Evolutionary conservation across 2,888 invertebrate species (phyloP), one percentile per base, ranked within the genome.

Genomic region (Habroteleia sp.): DNA sequence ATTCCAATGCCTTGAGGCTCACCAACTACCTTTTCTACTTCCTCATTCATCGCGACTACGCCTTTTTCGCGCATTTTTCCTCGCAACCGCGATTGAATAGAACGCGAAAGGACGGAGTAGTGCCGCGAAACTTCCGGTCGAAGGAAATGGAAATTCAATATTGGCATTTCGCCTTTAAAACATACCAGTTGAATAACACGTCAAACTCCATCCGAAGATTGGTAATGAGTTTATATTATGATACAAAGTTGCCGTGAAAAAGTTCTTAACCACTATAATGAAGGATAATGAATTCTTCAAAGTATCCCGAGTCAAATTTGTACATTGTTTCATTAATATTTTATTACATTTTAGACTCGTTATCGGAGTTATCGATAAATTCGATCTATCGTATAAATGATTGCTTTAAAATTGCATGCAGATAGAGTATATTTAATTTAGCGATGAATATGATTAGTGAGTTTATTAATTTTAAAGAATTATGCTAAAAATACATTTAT

Each of bases 1-100:
- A 83, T 84, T 82, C 79, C 79, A 83, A 80, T 82, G 83, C 81
- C 82, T 74, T 42, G 50, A 79, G 81, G 80, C 75, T 79, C 79
- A 56, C 56, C 74, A 41, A 56, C 60, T 33, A 71, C 71, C 75
- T 65, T 71, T 73, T 62, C 72, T 62, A 74, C 68, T 60, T 75
- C 44, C 77, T 65, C 75, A 77, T 72, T 76, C 76, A 76, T 63
- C 72, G 63, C 54, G 54, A 75, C 77, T 80, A 75, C 78, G 60
- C 76, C 77, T 77, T 77, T 77, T 76, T 71, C 63, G 69, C 69
- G 50, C 63, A 69, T 73, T 62, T 74, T 69, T 69, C 68, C 54
- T 56, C 54, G 56, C 41, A 44, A 39, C 44, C 46, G 54, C 69
- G 65, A 60, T 50, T 68, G 80, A 78, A 79, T 76, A 76, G 74